Base-by-base conservation (phyloP, 2,797 vertebrate species). In the Clarias fuscus region DNA sequence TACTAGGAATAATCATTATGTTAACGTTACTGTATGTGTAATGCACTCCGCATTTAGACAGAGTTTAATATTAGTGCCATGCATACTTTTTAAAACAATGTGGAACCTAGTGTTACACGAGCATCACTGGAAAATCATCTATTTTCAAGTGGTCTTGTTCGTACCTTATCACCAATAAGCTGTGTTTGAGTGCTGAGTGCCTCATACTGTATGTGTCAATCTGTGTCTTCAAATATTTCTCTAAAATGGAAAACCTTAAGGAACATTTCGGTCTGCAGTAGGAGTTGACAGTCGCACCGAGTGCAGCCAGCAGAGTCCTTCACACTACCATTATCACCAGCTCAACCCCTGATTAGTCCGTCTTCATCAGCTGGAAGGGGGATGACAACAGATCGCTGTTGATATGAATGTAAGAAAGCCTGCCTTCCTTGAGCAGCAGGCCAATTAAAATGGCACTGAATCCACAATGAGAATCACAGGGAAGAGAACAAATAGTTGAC, bases 361-460 rank as follows among this genome's bases (percentile, higher is more conserved):
- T 87, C 90, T 85, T 83, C 83, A 83, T 83, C 86, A 88, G n/a
- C 65, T 84, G 77, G 82, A 75, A 75, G 59, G 64, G 80, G 84
- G 84, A 84, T 40, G 48, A 78, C 85, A 89, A 86, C 90, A 91
- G 89, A 90, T 90, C 88, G 88, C 81, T 86, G 75, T 84, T 83
- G 88, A 88, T 87, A 59, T 68, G 70, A 82, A 77, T 86, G 85
- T 84, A 83, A 82, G 82, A 88, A 88, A 88, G 82, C 67, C 85
- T 84, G 85, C 85, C 85, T 75, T 88, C 84, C 79, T 89, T 84
- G 70, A 85, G 75, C 81, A 85, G 82, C 72, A 53, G 84, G 84
- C 67, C 68, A 86, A 86, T 85, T 86, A 83, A 89, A 88, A 85
- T 13, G 37, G 59, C 56, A 61, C 83, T 84, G 48, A 76, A 58